Base-by-base conservation (phyloP, 1,140 invertebrate species). In the Drosophila persimilis region DNA sequence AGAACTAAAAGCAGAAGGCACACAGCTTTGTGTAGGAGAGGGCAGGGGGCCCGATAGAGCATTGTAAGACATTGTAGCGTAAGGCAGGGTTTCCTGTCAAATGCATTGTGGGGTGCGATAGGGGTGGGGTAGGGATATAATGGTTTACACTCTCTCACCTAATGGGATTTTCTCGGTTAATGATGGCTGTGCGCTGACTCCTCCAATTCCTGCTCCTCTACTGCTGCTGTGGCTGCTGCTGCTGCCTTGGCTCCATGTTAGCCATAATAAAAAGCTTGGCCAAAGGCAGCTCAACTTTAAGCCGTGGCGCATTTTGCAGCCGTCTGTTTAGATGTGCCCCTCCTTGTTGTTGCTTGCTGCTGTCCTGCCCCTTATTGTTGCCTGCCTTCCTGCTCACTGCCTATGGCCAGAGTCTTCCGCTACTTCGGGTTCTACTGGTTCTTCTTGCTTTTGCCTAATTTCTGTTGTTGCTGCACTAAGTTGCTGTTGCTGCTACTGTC, bases 141-240 rank as follows among this genome's bases (percentile, higher is more conserved):
- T 53, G 64, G 66, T 70, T 39, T 76, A 75, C 72, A 57, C 55
- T 75, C 89, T 26, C 24, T 90, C 74, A 90, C 90, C 90, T 90
- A 90, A 89, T 70, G 90, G 90, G 74, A 90, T 90, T 90, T 90
- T 90, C 83, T 90, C 90, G 67, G 90, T 90, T 89, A 90, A 90
- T 83, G 89, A 90, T 76, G 83, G 89, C 73, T 90, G 89, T 50
- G 80, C 89, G 52, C 67, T 67, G 58, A 66, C 77, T 61, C 61
- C 71, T 22, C 59, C 50, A 5, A 65, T 67, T 11, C 35, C 35
- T 5, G 11, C 35, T 0, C 35, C 35, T 13, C 35, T 13, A 0
- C 35, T 13, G 35, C 11, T 13, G 35, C 35, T 39, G 35, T 4
- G 3, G 35, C 11, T 13, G 35, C 11, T 13, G 35, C 35, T 39